A percentile compares a stretch with the other conserved stretches of the same genome.
phyloP scores from a whole-genome alignment of 1,140 invertebrate species.

The Mercenaria mercenaria region DNA sequence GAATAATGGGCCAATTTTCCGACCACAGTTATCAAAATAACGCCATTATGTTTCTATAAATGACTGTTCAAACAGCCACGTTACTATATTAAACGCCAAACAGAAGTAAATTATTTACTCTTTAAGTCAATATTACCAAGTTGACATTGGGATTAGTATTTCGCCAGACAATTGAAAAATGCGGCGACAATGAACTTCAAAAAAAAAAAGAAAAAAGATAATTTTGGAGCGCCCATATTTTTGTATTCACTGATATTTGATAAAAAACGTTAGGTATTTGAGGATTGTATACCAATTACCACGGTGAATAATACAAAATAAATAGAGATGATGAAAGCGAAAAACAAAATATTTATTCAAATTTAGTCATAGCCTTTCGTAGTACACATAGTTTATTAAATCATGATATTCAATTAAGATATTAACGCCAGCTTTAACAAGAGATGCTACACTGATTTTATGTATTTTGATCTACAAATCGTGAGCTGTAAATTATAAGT shows the following conservation, averaged over 20 bases:
- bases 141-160: conserved; percentile 39
- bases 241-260: background rate
- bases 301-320: background rate
- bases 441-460: no score
- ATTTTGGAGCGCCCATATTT: background rate
- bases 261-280: background rate
- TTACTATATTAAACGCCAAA: conserved; percentile 50
- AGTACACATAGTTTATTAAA: background rate
- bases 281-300: background rate
- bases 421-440: background rate
- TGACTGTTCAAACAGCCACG: background rate
- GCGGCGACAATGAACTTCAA: background rate
- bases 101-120: conserved; percentile 41
- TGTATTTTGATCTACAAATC: no score
- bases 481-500: no score
- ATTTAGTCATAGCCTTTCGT: background rate
- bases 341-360: conserved; percentile 44
- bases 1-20: conserved; percentile 19
- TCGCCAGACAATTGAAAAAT: conserved; percentile 16
- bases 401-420: conserved; percentile 28
- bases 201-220: background rate
- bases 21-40: conserved; percentile 28
- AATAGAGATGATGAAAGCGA: conserved; percentile 33
- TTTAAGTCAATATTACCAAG: conserved; percentile 11
- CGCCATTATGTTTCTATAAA: conserved; percentile 43